These are phyloP conservation scores for Coenonympha arcania DNA, from an alignment of 2,888 invertebrate genomes.

Conservation along the genomic window DNA sequence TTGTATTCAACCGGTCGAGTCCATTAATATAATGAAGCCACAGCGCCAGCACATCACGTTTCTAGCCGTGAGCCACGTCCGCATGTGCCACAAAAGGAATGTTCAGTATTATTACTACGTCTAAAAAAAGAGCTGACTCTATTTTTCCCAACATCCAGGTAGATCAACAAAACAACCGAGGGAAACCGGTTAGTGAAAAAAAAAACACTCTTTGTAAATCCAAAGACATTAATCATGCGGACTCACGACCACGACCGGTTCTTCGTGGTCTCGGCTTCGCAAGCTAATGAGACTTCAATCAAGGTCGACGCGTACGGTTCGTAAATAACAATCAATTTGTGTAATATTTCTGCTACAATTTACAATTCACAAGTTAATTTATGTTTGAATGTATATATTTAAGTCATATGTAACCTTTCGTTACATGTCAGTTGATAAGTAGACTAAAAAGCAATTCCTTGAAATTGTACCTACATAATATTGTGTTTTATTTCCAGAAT, in stretches of 20 bases:
- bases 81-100: constrained; percentile 69
- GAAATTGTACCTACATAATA: constrained; percentile 3
- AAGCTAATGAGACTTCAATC: constrained; percentile 70
- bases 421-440: not conserved
- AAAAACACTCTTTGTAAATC: constrained; percentile 55
- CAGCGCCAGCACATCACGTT: constrained; percentile 65
- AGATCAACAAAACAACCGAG: constrained; percentile 55
- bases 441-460: constrained; percentile 5
- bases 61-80: constrained; percentile 57
- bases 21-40: constrained; percentile 72
- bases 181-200: constrained; percentile 58
- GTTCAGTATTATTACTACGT: constrained; percentile 68
- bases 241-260: constrained; percentile 63
- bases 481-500: constrained; percentile 6
- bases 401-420: not conserved
- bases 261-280: constrained; percentile 46
- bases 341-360: constrained; percentile 23
- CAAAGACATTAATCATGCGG: constrained; percentile 68
- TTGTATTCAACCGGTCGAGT: constrained; percentile 67
- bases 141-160: constrained; percentile 64
- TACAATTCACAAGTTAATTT: constrained; percentile 19
- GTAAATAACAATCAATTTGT: constrained; percentile 44
- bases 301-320: constrained; percentile 57
- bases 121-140: constrained; percentile 59
- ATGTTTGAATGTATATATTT: no score